Conservation (phyloP, 2,888 invertebrate genomes). For the Nomada fabriciana region DNA sequence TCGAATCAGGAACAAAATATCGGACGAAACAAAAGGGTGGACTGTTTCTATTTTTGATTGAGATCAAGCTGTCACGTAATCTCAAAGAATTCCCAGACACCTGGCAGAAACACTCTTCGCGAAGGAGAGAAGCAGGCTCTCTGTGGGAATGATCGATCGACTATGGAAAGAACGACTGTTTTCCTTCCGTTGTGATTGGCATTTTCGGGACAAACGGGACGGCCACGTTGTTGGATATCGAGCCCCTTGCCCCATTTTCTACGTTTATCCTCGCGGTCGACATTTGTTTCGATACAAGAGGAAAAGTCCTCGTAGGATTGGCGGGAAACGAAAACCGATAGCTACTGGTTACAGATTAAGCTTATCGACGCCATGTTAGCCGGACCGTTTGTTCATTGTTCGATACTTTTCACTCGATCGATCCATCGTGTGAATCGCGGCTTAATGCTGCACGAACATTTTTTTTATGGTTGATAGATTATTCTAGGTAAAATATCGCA, state of each 20-base stretch:
- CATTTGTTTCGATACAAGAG: conserved; percentile 39
- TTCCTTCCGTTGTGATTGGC: conserved; percentile 58
- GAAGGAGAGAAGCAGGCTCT: neutral
- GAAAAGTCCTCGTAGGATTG: conserved; percentile 38
- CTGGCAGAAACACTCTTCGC: conserved; percentile 19
- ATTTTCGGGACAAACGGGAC: conserved; percentile 56
- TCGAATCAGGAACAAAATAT: neutral
- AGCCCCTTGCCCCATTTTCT: conserved; percentile 36
- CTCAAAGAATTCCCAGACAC: conserved; percentile 34
- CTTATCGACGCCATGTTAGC: conserved; percentile 41
- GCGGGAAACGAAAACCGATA: conserved; percentile 54
- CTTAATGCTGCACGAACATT: neutral
- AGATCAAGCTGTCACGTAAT: conserved; percentile 36
- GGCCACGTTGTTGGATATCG: conserved; percentile 31
- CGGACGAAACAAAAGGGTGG: neutral
- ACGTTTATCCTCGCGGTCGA: conserved; percentile 33
- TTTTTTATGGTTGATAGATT: neutral
- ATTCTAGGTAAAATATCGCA: neutral
- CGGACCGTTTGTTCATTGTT: conserved; percentile 32
- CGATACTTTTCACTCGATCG: conserved; percentile 7
- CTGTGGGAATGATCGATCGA: conserved; percentile 52
- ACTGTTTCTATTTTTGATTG: conserved; percentile 41
- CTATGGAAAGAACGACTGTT: conserved; percentile 32
- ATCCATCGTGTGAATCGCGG: conserved; percentile 8
- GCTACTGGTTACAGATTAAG: conserved; percentile 53